These are phyloP conservation scores for Xyrichtys novacula DNA, from an alignment of 2,797 vertebrate species.

Conservation along the genomic window DNA sequence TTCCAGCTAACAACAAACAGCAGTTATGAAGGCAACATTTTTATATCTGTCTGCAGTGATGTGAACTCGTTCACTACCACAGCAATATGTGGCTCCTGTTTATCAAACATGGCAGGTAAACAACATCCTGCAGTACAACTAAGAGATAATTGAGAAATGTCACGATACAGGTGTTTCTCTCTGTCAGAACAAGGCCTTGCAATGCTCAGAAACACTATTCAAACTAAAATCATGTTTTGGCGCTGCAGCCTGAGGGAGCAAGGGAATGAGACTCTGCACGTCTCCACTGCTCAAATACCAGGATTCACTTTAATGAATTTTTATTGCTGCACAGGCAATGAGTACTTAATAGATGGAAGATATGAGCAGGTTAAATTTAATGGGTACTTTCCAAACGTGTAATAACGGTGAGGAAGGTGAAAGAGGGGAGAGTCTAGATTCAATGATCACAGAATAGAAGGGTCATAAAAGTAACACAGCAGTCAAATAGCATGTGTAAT, in stretches of 20 bases:
- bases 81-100: conserved; percentile 34
- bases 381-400: conserved; percentile 67
- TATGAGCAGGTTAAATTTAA: conserved; percentile 67
- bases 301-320: conserved; percentile 66
- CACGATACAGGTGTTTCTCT: conserved; percentile 26
- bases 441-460: conserved; percentile 40
- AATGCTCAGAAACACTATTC: conserved; percentile 59
- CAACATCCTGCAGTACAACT: conserved; percentile 24
- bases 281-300: conserved; percentile 59
- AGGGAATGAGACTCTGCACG: conserved; percentile 66
- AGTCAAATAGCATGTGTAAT: conserved; percentile 15
- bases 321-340: conserved; percentile 67
- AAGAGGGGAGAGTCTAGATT: conserved; percentile 5
- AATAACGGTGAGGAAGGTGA: conserved; percentile 44
- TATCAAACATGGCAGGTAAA: conserved; percentile 61
- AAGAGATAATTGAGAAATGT: conserved; percentile 49
- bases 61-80: conserved; percentile 17
- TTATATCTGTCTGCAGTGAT: conserved; percentile 31
- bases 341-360: conserved; percentile 51
- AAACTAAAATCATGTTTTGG: conserved; percentile 69
- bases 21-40: conserved; percentile 48
- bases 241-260: conserved; percentile 41
- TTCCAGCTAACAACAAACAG: conserved; percentile 40
- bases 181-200: conserved; percentile 26
- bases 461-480: conserved; percentile 28